phyloP scores from a whole-genome alignment of 2,113 vertebrate species.

The Muscicapa adusta region DNA sequence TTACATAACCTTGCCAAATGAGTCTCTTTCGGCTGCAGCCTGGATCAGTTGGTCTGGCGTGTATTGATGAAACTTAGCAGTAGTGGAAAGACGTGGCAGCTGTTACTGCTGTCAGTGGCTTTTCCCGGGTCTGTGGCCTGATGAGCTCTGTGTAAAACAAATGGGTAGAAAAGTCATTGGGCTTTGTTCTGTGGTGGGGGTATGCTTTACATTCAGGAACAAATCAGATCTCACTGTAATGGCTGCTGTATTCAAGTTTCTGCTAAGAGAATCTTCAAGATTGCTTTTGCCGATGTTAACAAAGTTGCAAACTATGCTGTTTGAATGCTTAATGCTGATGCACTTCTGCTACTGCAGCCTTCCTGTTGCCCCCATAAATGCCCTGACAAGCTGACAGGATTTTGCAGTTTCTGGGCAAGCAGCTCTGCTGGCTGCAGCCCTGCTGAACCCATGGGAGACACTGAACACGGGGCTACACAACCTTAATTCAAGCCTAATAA shows the following conservation, averaged over 20 bases:
- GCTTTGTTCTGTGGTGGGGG: background rate
- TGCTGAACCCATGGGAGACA: too few species aligned
- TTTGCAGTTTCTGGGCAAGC: fast-evolving
- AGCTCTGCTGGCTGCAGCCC: background rate
- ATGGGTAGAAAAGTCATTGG: background rate
- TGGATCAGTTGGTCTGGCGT: background rate
- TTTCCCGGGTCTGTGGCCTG: background rate
- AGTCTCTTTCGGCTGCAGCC: conserved; percentile 13
- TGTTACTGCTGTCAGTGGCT: background rate
- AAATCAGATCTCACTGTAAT: background rate
- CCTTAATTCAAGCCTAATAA: background rate
- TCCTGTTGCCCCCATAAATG: background rate
- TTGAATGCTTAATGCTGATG: background rate
- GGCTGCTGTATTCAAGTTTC: background rate
- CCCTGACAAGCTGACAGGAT: fast-evolving
- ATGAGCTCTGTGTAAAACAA: background rate
- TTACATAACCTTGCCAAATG: conserved; percentile 37
- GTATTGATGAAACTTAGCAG: background rate
- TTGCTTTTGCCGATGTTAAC: background rate
- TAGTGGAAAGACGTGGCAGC: background rate
- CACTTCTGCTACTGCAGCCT: background rate
- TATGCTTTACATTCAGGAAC: background rate
- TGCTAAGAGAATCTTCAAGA: background rate
- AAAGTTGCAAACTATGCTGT: background rate
- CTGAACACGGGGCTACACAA: fast-evolving